Evolutionary conservation across 2,113 vertebrate genomes (phyloP).

Genomic region (Hassar affinis): DNA sequence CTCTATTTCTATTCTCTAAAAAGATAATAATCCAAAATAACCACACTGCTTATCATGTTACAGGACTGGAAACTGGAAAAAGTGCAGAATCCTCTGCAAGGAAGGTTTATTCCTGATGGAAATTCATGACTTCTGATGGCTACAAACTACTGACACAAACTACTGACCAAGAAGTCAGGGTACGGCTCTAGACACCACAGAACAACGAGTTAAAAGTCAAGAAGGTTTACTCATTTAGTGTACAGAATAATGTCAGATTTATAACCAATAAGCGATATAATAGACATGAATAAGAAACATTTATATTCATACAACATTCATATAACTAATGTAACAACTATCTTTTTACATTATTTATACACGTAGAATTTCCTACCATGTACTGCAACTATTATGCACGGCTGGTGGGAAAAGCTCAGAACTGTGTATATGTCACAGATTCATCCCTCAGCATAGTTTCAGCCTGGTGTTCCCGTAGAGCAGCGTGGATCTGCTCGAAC

Average conservation of each 20-base stretch:
- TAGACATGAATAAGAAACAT: background rate
- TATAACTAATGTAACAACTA: background rate
- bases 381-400: background rate
- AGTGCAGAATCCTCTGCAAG: background rate
- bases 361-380: background rate
- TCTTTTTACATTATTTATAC: constrained; percentile 21
- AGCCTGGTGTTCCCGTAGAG: constrained; percentile 74
- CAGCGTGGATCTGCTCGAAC: constrained; percentile 87
- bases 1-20: too few relatives aligned
- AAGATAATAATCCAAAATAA: background rate
- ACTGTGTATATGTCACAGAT: background rate
- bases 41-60: background rate
- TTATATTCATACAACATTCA: background rate
- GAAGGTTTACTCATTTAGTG: background rate
- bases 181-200: background rate
- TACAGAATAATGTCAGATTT: constrained; percentile 2
- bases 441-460: constrained; percentile 54
- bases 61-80: too few relatives aligned
- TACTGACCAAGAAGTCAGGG: background rate
- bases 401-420: constrained; percentile 4
- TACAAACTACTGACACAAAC: background rate
- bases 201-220: background rate
- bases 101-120: background rate
- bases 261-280: background rate
- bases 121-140: background rate